Percentiles rank a stretch among this genome's conserved stretches.
phyloP scores from a whole-genome alignment of 1,140 invertebrate genomes.

The Luehdorfia chinensis region DNA sequence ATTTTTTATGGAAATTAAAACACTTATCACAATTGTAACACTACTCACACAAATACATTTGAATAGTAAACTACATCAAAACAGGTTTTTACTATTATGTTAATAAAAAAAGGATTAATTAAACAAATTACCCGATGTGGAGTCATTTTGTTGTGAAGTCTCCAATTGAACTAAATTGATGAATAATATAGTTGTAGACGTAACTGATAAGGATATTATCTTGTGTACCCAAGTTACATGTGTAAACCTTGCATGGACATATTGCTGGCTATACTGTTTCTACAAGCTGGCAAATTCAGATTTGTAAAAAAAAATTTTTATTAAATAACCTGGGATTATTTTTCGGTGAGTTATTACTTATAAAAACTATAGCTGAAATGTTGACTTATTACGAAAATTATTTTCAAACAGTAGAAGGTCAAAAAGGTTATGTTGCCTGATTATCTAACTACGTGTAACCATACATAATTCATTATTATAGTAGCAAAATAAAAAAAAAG shows the following conservation, averaged over 20 bases:
- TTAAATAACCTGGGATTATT: constrained; percentile 6
- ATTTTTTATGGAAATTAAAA: too few species aligned
- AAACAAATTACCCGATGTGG: constrained; percentile 58
- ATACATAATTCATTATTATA: background rate
- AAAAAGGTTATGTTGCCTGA: constrained; percentile 54
- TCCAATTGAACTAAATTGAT: constrained; percentile 59
- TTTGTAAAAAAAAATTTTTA: constrained; percentile 10
- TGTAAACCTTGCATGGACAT: constrained; percentile 31
- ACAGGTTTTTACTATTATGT: too few species aligned
- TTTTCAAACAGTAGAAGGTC: constrained; percentile 39
- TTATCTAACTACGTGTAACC: constrained; percentile 51
- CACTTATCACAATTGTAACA: too few species aligned
- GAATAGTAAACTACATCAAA: too few species aligned
- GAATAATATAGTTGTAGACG: constrained; percentile 47
- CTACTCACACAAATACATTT: too few species aligned
- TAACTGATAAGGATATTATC: constrained; percentile 68
- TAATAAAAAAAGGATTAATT: too few species aligned
- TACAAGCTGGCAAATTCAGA: constrained; percentile 30
- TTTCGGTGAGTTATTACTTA: constrained; percentile 22
- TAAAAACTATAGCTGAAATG: constrained; percentile 9
- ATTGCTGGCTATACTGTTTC: constrained; percentile 37
- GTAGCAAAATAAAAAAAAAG: background rate
- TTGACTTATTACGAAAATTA: background rate
- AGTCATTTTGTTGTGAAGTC: constrained; percentile 60
- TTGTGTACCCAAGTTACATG: constrained; percentile 47